Base-by-base conservation (phyloP, 2,888 invertebrate species). In the Caenorhabditis sp. region DNA sequence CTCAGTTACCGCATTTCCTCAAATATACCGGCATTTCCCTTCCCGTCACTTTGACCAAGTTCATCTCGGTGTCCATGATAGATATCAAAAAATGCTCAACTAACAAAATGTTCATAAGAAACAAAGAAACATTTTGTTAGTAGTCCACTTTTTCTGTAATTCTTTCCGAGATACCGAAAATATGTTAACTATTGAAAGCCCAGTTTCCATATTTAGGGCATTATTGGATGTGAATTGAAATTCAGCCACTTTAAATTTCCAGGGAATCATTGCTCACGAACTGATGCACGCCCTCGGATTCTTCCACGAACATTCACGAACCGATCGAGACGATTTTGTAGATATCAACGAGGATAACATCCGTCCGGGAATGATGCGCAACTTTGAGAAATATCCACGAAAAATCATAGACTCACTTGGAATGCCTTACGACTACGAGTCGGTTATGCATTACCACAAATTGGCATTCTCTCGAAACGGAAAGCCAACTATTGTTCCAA, bases 291-390 rank as follows among this genome's bases (percentile, higher is more conserved):
- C 89, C 10, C 92, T 95, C 1, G 96, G 96, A 0, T 96, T 96
- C 92, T 95, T 95, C 92, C 96, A 96, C 91, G 96, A 96, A 93
- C 96, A 96, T 91, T 95, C 95, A 90, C 94, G 95, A 26, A 94
- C 95, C 19, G 95, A 96, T 92, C 94, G 96, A 85, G 96, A 96
- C 90, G 94, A 95, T 0, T 95, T 94, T 92, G 95, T 96, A 0
- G 94, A 94, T 85, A 95, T 96, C 86, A 93, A 94, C 66, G 95
- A 95, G 94, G 94, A 95, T 56, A 96, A 96, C 90, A 95, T 95
- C 61, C 92, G 93, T 87, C 89, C 93, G 86, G 94, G 93, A 56
- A 93, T 93, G 88, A 91, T 93, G 89, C 89, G 93, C 47, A 94
- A 94, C 87, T 94, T 94, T 87, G 92, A 93, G 66, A 94, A 93